These are phyloP conservation scores for Horisme vitalbata DNA, from an alignment of 2,888 invertebrate species.

Conservation along the genomic window DNA sequence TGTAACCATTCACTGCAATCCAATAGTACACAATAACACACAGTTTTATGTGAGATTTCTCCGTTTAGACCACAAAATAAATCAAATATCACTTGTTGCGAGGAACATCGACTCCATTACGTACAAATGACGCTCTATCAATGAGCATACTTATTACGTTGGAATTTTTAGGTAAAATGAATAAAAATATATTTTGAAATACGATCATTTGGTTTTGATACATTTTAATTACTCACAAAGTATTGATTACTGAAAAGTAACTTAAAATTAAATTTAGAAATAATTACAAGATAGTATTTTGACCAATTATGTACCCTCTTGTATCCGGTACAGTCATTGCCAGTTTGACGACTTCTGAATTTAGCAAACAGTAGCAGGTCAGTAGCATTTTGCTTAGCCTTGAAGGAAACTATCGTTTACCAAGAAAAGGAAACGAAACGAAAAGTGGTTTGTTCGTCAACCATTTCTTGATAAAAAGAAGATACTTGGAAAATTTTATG, in stretches of 20 bases:
- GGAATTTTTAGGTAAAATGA: slow-evolving; percentile 64
- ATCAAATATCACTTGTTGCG: slow-evolving; percentile 60
- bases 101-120: slow-evolving; percentile 85
- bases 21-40: slow-evolving; percentile 53
- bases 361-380: slow-evolving; percentile 62
- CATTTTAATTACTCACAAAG: no score
- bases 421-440: no score
- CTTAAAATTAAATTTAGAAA: neutral
- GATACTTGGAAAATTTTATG: no score
- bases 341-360: slow-evolving; percentile 78
- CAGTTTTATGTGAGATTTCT: slow-evolving; percentile 64
- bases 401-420: no score
- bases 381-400: slow-evolving; percentile 1
- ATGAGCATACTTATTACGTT: slow-evolving; percentile 51
- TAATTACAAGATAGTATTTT: neutral
- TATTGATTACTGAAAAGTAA: neutral
- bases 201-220: no score
- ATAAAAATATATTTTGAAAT: no score
- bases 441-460: no score
- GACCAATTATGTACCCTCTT: slow-evolving; percentile 35
- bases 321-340: slow-evolving; percentile 69
- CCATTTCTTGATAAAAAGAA: no score
- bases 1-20: slow-evolving; percentile 63
- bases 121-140: slow-evolving; percentile 85
- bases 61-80: slow-evolving; percentile 53